A percentile compares a stretch with the other conserved stretches of the same genome.
These are phyloP conservation scores for Rhinopithecus roxellana DNA, from an alignment of 2,113 vertebrate species.

Conservation along the genomic window DNA sequence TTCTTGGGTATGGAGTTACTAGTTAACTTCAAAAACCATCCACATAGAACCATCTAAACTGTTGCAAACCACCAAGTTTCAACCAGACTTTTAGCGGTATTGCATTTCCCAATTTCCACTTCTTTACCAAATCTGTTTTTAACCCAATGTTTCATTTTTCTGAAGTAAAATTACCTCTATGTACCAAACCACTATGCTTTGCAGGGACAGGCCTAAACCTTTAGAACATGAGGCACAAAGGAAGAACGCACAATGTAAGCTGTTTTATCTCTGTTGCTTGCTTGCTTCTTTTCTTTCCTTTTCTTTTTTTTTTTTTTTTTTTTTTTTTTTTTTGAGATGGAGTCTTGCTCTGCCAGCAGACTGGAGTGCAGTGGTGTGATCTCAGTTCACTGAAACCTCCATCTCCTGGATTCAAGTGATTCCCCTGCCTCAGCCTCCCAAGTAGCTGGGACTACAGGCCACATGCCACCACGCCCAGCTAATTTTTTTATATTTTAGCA, in stretches of 20 bases:
- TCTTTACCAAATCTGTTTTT: background rate
- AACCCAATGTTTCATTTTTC: background rate
- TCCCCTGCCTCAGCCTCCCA: too few relatives aligned
- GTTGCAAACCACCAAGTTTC: background rate
- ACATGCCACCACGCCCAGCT: too few relatives aligned
- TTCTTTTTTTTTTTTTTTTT: fast-evolving
- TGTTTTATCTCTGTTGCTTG: background rate
- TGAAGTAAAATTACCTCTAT: background rate
- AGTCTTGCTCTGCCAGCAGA: too few relatives aligned
- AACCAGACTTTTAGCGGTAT: background rate
- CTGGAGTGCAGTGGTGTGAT: too few relatives aligned
- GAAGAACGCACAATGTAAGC: background rate
- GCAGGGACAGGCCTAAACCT: background rate
- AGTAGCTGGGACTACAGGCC: too few relatives aligned
- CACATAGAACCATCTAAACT: background rate
- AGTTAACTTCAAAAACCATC: background rate
- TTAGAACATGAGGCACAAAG: background rate
- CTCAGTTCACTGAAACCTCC: too few relatives aligned
- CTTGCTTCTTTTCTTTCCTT: too few relatives aligned
- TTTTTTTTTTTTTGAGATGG: too few relatives aligned
- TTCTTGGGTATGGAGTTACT: background rate
- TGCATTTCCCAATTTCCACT: background rate
- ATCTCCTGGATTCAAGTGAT: too few relatives aligned
- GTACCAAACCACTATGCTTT: background rate
- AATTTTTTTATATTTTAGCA: too few relatives aligned